A percentile compares a stretch with the other conserved stretches of the same genome.
Conservation (phyloP, 2,888 invertebrate species). For the Diarsia brunnea region DNA sequence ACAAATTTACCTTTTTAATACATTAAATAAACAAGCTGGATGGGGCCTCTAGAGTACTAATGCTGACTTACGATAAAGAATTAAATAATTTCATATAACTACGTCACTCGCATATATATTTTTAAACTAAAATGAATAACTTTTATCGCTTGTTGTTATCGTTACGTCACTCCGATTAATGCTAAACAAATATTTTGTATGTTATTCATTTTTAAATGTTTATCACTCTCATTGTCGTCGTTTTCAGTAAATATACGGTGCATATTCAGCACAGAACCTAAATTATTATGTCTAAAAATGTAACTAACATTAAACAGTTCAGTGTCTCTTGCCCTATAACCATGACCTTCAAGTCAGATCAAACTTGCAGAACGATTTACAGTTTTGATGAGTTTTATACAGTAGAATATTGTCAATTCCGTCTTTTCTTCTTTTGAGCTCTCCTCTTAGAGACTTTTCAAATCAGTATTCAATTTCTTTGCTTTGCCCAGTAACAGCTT, state of each 20-base stretch:
- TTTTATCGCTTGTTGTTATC: constrained; percentile 36
- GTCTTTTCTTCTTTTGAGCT: background rate
- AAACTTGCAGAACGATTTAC: background rate
- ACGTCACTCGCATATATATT: constrained; percentile 30
- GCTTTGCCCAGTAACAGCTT: background rate
- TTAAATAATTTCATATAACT: constrained; percentile 6
- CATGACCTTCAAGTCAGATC: background rate
- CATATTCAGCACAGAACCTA: background rate
- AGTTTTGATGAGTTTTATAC: background rate
- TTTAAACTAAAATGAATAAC: constrained; percentile 19
- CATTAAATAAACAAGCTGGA: too few species aligned
- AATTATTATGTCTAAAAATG: background rate
- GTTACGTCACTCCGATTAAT: constrained; percentile 39
- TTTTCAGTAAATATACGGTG: constrained; percentile 29
- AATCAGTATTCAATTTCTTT: constrained; percentile 2
- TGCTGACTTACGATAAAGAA: background rate
- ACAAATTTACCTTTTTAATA: too few species aligned
- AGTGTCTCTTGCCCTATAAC: background rate
- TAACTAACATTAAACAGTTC: background rate
- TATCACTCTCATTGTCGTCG: constrained; percentile 14
- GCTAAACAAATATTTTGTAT: constrained; percentile 40
- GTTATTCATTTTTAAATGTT: constrained; percentile 27
- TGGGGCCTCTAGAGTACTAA: background rate
- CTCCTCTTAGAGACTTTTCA: background rate
- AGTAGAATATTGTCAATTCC: background rate